These are phyloP conservation scores for Tretioscincus oriximinensis DNA, from an alignment of 2,113 vertebrate species.

Conservation along the genomic window DNA sequence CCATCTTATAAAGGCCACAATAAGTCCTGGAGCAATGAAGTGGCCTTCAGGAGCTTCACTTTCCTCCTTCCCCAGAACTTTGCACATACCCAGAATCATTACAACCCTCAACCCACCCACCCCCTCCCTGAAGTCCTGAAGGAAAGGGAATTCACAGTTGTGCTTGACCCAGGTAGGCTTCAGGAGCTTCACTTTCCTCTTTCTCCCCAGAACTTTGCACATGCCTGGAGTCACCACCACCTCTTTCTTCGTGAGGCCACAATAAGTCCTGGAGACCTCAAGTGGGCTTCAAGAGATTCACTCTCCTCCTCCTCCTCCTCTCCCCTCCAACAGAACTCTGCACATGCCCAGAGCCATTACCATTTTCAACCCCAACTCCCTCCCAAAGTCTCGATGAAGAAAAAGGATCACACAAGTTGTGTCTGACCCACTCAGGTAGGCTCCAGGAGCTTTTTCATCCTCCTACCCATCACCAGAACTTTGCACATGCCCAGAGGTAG, in stretches of 20 bases:
- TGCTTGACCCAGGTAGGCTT: too few relatives aligned
- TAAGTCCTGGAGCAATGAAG: too few relatives aligned
- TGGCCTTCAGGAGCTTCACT: too few relatives aligned
- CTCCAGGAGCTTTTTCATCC: too few relatives aligned
- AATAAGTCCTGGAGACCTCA: too few relatives aligned
- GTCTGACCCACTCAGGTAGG: too few relatives aligned
- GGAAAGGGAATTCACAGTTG: background rate
- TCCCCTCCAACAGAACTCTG: background rate
- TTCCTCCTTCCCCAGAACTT: background rate
- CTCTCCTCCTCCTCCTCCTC: background rate
- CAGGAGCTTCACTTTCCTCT: too few relatives aligned
- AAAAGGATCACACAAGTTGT: background rate
- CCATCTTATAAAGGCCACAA: too few relatives aligned
- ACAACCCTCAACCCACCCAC: fast-evolving
- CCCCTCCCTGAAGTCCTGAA: background rate
- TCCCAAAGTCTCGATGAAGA: background rate
- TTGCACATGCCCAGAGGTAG: background rate
- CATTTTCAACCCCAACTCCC: fast-evolving
- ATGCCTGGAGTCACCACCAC: background rate
- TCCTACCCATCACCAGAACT: background rate
- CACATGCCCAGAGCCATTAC: background rate
- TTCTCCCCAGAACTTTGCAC: background rate
- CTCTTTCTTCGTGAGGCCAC: background rate
- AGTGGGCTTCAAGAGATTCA: too few relatives aligned
- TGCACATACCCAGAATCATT: background rate